Evolutionary conservation across 2,888 invertebrate species (phyloP).

Genomic region (Coleophora flavipennella): DNA sequence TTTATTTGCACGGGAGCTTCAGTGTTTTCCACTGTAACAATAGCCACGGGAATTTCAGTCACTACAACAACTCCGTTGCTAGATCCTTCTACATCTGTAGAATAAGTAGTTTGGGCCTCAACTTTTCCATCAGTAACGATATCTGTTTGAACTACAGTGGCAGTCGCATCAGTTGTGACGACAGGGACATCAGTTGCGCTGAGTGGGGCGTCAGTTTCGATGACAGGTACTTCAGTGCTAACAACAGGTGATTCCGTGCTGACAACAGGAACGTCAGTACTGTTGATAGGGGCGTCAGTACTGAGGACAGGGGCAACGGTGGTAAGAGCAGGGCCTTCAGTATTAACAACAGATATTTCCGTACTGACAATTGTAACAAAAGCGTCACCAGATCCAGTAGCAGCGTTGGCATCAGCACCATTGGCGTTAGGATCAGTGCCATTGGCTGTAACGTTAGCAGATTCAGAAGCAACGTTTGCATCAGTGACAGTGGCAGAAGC

Average conservation of each 20-base stretch:
- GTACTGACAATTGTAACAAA: not conserved
- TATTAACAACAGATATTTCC: not conserved
- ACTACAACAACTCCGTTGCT: not conserved
- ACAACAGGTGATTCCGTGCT: conserved; percentile 1
- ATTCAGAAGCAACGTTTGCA: not conserved
- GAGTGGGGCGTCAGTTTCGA: not conserved
- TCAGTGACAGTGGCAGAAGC: conserved; percentile 1
- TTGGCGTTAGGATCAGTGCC: not conserved
- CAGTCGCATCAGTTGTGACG: not conserved
- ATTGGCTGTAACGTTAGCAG: not conserved
- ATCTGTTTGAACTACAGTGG: too few relatives aligned
- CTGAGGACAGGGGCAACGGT: not conserved
- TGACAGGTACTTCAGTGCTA: not conserved
- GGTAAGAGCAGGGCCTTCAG: not conserved
- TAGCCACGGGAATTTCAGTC: not conserved
- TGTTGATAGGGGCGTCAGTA: not conserved
- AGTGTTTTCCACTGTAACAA: conserved; percentile 1
- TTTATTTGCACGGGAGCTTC: conserved; percentile 4
- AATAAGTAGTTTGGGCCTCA: too few relatives aligned
- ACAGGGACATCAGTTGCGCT: not conserved
- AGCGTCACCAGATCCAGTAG: conserved; percentile 1
- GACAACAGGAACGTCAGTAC: not conserved
- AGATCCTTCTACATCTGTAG: not conserved
- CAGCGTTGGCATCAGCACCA: not conserved
- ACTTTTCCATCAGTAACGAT: not conserved